phyloP scores from a whole-genome alignment of 2,113 vertebrate species.

The Tetrax tetrax region DNA sequence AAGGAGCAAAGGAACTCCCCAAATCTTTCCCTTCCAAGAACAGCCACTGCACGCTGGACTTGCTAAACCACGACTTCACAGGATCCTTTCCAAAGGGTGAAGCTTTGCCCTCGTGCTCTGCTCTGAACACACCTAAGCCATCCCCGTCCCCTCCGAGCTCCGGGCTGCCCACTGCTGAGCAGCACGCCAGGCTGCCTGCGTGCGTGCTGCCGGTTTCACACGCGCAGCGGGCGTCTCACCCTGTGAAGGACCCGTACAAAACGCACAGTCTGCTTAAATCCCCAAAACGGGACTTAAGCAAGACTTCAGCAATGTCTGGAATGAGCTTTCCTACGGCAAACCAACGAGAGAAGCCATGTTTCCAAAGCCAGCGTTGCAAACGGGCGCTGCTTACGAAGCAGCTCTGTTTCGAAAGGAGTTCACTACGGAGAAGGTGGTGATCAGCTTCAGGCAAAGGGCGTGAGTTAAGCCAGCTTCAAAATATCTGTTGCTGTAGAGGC shows the following conservation, averaged over 20 bases:
- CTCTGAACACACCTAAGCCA: not conserved
- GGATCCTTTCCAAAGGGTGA: not conserved
- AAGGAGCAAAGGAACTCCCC: not conserved
- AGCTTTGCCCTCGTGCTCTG: not conserved
- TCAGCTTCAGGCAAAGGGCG: not conserved
- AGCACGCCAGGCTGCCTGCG: rapidly evolving
- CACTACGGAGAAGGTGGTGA: not conserved
- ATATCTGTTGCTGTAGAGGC: not conserved
- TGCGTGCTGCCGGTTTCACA: not conserved
- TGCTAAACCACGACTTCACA: not conserved
- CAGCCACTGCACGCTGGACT: not conserved
- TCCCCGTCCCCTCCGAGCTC: not conserved
- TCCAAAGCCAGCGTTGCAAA: not conserved
- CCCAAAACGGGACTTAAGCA: not conserved
- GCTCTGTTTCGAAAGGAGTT: not conserved
- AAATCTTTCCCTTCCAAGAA: not conserved
- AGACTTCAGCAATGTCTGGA: not conserved
- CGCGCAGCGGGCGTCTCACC: not conserved
- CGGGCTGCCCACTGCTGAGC: not conserved
- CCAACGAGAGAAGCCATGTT: not conserved
- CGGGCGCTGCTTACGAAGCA: not conserved
- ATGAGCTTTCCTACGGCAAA: not conserved
- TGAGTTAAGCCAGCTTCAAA: not conserved
- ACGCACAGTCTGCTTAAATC: not conserved
- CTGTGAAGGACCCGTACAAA: not conserved